These are phyloP conservation scores for Pecten maximus DNA, from an alignment of 2,888 invertebrate species.

Conservation along the genomic window DNA sequence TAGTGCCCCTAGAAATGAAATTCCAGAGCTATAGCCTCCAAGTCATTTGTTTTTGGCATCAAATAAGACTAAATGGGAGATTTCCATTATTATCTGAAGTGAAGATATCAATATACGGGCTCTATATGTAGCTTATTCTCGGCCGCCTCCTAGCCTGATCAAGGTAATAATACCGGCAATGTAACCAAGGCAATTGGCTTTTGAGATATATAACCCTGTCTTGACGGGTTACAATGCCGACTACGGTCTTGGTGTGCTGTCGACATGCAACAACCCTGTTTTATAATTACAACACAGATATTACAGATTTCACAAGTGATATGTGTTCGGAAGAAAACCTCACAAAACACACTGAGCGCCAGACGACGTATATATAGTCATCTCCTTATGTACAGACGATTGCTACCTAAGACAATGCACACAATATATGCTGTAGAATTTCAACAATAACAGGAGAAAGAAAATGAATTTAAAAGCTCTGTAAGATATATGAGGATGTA, in stretches of 20 bases:
- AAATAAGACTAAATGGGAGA: slow-evolving; percentile 35
- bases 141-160: slow-evolving; percentile 7
- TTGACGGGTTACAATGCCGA: neutral
- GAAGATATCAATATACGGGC: slow-evolving; percentile 25
- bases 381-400: neutral
- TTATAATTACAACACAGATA: slow-evolving; percentile 8
- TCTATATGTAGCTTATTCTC: neutral
- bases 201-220: slow-evolving; percentile 27
- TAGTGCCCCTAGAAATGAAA: slow-evolving; percentile 38
- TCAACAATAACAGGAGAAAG: neutral
- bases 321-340: neutral
- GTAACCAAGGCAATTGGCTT: slow-evolving; percentile 15
- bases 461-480: neutral
- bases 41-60: slow-evolving; percentile 35
- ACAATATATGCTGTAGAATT: neutral
- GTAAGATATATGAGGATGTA: neutral
- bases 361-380: neutral
- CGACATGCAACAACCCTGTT: slow-evolving; percentile 7
- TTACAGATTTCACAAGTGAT: slow-evolving; percentile 20
- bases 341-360: neutral
- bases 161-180: slow-evolving; percentile 26
- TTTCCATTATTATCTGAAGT: slow-evolving; percentile 35
- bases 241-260: neutral
- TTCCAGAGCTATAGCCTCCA: slow-evolving; percentile 31
- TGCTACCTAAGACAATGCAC: neutral